Conservation (phyloP, 2,888 invertebrate genomes). For the Caenorhabditis panamensis region DNA sequence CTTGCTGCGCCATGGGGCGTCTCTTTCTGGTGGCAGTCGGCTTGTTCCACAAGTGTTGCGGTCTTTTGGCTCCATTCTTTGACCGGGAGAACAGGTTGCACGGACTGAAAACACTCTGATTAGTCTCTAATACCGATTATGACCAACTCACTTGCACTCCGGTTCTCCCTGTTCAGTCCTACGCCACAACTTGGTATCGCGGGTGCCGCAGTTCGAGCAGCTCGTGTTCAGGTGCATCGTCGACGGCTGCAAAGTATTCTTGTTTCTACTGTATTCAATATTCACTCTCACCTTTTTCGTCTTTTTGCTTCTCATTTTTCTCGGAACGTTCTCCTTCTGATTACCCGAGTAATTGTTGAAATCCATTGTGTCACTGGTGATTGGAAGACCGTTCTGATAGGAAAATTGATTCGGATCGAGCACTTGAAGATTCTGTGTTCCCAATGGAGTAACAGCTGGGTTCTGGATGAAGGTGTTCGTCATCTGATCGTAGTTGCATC, state of each 20-base stretch:
- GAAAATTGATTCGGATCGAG: background rate
- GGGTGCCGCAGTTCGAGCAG: constrained; percentile 36
- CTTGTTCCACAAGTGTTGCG: constrained; percentile 33
- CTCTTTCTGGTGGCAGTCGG: constrained; percentile 26
- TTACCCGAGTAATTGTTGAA: background rate
- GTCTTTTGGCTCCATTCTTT: constrained; percentile 19
- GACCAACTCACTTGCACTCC: constrained; percentile 45
- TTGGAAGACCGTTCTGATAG: background rate
- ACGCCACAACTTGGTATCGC: constrained; percentile 47
- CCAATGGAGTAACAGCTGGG: background rate
- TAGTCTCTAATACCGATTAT: too few species aligned
- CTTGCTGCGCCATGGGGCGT: constrained; percentile 20
- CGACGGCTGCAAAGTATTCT: background rate
- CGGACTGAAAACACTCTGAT: constrained; percentile 42
- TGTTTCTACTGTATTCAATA: background rate
- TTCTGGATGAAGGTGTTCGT: background rate
- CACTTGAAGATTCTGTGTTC: background rate
- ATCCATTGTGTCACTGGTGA: background rate
- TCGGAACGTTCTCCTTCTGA: background rate
- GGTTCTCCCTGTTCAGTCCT: constrained; percentile 33
- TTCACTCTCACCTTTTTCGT: background rate
- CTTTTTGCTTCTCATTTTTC: background rate
- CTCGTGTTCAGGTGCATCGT: constrained; percentile 33
- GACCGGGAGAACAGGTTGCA: constrained; percentile 38
- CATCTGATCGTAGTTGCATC: background rate